These are phyloP conservation scores for Andrena chrysosceles DNA, from an alignment of 2,888 invertebrate genomes.

Conservation along the genomic window DNA sequence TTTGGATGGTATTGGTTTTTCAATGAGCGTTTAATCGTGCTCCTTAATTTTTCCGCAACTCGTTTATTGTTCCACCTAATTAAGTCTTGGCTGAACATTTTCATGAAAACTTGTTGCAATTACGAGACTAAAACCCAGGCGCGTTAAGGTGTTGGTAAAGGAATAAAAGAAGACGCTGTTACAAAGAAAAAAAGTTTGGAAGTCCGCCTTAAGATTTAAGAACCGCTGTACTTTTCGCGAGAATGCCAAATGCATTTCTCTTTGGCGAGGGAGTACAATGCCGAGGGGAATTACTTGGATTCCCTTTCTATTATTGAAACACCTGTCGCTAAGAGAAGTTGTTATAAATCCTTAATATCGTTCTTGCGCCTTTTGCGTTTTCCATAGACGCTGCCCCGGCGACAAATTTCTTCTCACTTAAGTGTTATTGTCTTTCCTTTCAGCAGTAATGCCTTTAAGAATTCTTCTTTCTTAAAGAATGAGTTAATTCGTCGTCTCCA, in stretches of 20 bases:
- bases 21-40: neutral
- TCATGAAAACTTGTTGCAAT: neutral
- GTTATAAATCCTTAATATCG: slow-evolving; percentile 17
- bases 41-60: neutral
- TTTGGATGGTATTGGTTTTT: neutral
- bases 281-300: neutral
- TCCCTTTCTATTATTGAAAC: slow-evolving; percentile 3
- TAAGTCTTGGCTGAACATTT: neutral
- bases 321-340: neutral
- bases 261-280: neutral
- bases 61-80: neutral
- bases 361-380: neutral
- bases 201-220: neutral
- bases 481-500: neutral
- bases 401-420: neutral
- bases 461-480: neutral
- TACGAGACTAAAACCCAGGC: neutral
- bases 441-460: neutral
- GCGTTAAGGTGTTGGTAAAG: neutral
- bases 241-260: neutral
- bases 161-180: neutral
- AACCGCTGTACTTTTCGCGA: neutral
- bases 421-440: neutral
- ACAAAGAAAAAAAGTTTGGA: neutral
- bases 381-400: neutral